Evolutionary conservation across 2,888 invertebrate genomes (phyloP), one percentile per base, ranked within the genome.

Genomic region (Hedya salicella): DNA sequence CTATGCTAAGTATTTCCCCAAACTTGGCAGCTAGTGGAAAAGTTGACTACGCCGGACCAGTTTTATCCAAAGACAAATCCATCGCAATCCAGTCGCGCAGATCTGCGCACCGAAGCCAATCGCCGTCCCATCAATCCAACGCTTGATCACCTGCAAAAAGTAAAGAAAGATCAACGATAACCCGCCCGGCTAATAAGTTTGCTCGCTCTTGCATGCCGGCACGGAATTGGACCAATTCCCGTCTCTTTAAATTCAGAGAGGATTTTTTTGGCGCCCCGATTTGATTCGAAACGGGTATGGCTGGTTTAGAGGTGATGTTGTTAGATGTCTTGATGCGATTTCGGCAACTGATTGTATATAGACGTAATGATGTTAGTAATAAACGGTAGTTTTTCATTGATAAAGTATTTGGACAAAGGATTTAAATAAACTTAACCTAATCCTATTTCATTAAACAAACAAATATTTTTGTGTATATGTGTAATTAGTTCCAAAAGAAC

Each of bases 141-240:
- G 77, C 71, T 75, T 79, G 78, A 82, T 84, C 83, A 83, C 84
- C 82, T 85, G 85, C 78, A 91, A 90, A 90, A 88, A 89, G 88
- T 84, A 87, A 88, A 88, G 83, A 77, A 87, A 83, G 77, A 78
- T 79, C 76, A 71, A 74, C 75, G 78, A 82, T 82, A 81, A 79
- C 81, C 79, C 77, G 73, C 76, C 78, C 76, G 79, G 87, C 87
- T 89, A 89, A 89, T 89, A 88, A 89, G 88, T 89, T 88, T 89
- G 89, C 85, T 83, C 91, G 81, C 88, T 90, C 88, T 90, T 88
- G 89, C 91, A 90, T 88, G 82, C 80, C 83, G 78, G 76, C 83
- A 75, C 87, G 86, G 85, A 88, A 89, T 88, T 86, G 88, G 81
- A 80, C 83, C 89, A 83, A 83, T 84, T 83, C 80, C 77, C 75